Evolutionary conservation across 2,797 vertebrate species (phyloP), one percentile per base, ranked within the genome.

Genomic region (Eulemur coronatus): DNA sequence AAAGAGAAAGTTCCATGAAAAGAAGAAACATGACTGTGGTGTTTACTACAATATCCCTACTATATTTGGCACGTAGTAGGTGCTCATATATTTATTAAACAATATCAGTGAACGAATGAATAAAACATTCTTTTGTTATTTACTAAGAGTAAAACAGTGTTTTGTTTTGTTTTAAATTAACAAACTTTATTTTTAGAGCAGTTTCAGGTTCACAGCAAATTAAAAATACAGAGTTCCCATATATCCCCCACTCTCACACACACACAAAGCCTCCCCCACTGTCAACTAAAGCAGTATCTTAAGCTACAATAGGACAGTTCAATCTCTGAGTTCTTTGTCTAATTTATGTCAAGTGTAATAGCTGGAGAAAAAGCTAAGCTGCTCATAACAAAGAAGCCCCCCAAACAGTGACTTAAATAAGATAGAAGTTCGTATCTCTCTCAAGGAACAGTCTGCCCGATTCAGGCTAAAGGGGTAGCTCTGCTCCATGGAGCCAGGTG

Each of bases 141-240:
- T 87, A 22, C n/a, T 70, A 84, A 80, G 38, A 65, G 22, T 61
- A 72, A 85, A 81, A 69, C 35, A 59, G 2, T 52, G 17, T 84
- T 93, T 88, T 55, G 4, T 38, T 55, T 90, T 91, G 35, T 43
- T 91, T 94, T 81, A 84, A 93, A 57, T 52, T 46, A 80, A 76
- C 63, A 48, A 70, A 24, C 24, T 81, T 85, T 67, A 75, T 82
- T 43, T 70, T 95, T 57, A 89, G 67, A 67, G 30, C 15, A 65
- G 57, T 76, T 92, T 59, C 72, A 41, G 52, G 61, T 67, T 85
- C 70, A 86, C 26, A 92, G 59, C 26, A 72, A 72, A 78, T 35
- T 57, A 22, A 61, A 59, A 48, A 10, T 57, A 63, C 12, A 52
- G n/a, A 48, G 52, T 70, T 84, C 28, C 10, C 46, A 17, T 28